Evolutionary conservation across 2,113 vertebrate species (phyloP).

Genomic region (Spea multiplicata): DNA sequence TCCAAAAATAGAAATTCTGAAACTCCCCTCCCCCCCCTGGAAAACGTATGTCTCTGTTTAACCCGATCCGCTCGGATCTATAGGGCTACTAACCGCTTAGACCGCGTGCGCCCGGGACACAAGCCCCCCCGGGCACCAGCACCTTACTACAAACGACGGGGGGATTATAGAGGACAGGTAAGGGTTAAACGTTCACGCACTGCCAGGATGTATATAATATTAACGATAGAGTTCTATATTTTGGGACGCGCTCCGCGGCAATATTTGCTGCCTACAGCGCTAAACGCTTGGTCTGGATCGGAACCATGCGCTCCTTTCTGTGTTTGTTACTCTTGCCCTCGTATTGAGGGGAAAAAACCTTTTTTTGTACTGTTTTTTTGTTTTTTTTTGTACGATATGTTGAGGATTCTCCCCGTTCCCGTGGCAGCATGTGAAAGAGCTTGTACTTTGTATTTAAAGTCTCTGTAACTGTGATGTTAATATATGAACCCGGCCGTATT

Average conservation of each 20-base stretch:
- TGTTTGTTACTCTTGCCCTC: background rate
- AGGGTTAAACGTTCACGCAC: background rate
- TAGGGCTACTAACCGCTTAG: too few species aligned
- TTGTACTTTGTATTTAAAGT: background rate
- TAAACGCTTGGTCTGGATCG: background rate
- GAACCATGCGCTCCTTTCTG: background rate
- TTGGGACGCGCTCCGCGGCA: slow-evolving; percentile 15
- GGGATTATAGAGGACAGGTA: background rate
- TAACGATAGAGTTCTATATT: slow-evolving; percentile 2
- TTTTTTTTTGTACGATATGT: background rate
- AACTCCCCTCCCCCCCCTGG: too few species aligned
- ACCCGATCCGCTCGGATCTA: too few species aligned
- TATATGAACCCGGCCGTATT: slow-evolving; percentile 30
- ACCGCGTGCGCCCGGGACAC: too few species aligned
- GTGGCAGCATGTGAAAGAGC: background rate
- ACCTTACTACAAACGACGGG: too few species aligned
- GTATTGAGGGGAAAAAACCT: background rate
- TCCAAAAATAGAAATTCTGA: too few species aligned
- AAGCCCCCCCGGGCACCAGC: too few species aligned
- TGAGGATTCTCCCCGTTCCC: background rate
- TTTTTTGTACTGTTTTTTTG: background rate
- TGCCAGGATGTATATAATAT: slow-evolving; percentile 21
- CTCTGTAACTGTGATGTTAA: slow-evolving; percentile 26
- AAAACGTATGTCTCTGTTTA: too few species aligned
- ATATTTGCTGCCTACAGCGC: slow-evolving; percentile 1